A percentile compares a stretch with the other conserved stretches of the same genome.
Evolutionary conservation across 2,888 invertebrate genomes (phyloP).

Genomic region (Hofmannophila pseudospretella): DNA sequence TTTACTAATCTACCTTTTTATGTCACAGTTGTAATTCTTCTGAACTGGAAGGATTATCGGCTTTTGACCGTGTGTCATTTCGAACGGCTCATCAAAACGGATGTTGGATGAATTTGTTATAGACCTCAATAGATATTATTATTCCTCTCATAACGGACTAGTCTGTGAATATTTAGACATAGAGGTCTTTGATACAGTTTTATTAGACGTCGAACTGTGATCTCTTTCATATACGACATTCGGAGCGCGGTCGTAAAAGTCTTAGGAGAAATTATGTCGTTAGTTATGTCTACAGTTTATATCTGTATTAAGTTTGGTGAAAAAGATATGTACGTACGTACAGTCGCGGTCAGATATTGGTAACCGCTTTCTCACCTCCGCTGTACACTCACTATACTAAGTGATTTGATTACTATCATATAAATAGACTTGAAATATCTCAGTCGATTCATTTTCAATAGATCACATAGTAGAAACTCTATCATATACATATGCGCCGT

Average conservation of each 20-base stretch:
- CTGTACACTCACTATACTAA: too few species aligned
- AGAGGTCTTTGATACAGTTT: slow-evolving; percentile 4
- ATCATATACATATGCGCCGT: too few species aligned
- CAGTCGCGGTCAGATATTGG: too few species aligned
- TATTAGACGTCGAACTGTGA: slow-evolving; percentile 12
- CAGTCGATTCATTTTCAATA: too few species aligned
- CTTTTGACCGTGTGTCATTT: slow-evolving; percentile 16
- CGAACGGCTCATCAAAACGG: not conserved
- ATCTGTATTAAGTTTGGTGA: too few species aligned
- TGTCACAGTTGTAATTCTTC: not conserved
- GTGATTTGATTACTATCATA: too few species aligned
- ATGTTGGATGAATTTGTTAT: slow-evolving; percentile 6
- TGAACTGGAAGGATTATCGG: slow-evolving; percentile 23
- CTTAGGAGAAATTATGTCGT: slow-evolving; percentile 28
- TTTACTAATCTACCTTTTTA: too few species aligned
- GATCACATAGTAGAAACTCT: too few species aligned
- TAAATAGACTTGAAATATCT: too few species aligned
- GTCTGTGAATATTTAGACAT: slow-evolving; percentile 3
- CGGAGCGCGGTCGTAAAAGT: slow-evolving; percentile 34
- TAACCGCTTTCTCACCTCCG: too few species aligned
- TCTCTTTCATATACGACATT: slow-evolving; percentile 18
- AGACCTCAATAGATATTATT: slow-evolving; percentile 14
- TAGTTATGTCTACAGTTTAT: slow-evolving; percentile 6
- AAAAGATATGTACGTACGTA: too few species aligned
- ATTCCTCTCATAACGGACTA: slow-evolving; percentile 1